A percentile compares a stretch with the other conserved stretches of the same genome.
These are phyloP conservation scores for Stomorhina lunata DNA, from an alignment of 2,888 invertebrate genomes.

Conservation along the genomic window DNA sequence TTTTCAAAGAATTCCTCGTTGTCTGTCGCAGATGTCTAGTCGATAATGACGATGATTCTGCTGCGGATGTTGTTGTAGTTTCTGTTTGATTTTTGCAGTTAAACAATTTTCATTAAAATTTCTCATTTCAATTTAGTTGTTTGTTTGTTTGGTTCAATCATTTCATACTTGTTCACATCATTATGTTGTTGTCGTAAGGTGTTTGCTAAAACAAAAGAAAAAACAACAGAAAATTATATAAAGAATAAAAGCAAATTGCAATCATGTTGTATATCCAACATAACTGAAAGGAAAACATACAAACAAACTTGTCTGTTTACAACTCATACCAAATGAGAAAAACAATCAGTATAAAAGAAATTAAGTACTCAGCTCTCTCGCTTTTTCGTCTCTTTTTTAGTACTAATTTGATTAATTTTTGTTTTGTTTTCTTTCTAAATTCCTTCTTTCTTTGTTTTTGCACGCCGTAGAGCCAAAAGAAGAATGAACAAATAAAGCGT, in stretches of 20 bases:
- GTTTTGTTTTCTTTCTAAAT: constrained; percentile 15
- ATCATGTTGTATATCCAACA: constrained; percentile 24
- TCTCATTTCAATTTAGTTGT: constrained; percentile 45
- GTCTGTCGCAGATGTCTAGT: background rate
- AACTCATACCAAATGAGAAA: background rate
- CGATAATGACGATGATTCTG: background rate
- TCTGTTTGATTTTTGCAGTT: constrained; percentile 13
- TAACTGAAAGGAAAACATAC: too few relatives aligned
- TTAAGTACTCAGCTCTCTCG: background rate
- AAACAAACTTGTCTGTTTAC: too few relatives aligned
- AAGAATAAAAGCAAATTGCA: background rate
- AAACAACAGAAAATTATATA: background rate
- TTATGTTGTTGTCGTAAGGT: constrained; percentile 8
- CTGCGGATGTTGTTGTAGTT: constrained; percentile 28
- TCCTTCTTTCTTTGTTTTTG: constrained; percentile 22
- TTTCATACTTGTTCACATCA: constrained; percentile 41
- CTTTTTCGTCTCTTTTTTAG: constrained; percentile 7
- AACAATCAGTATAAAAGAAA: background rate
- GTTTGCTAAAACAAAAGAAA: constrained; percentile 20
- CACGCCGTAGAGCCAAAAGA: constrained; percentile 5
- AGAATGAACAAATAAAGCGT: background rate
- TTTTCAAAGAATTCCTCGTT: constrained; percentile 56
- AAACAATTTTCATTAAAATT: constrained; percentile 32
- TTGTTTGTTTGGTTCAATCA: too few relatives aligned
- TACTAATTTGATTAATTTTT: background rate